Conservation (phyloP, 2,113 vertebrate species). For the Benitochromis conjunctus region DNA sequence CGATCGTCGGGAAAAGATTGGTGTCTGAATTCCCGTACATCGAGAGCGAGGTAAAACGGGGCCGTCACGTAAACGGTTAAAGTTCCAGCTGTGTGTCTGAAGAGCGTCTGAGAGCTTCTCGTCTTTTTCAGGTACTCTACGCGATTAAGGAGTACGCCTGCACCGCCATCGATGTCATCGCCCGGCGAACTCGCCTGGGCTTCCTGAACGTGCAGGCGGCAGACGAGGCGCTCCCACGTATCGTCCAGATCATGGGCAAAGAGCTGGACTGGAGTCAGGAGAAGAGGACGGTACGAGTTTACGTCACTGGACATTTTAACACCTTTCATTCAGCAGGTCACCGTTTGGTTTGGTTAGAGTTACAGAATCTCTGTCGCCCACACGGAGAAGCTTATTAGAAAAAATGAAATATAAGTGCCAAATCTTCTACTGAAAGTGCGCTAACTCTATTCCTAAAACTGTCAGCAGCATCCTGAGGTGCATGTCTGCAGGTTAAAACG, state of each 20-base stretch:
- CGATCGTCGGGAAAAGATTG: constrained; percentile 90
- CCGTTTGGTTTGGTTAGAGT: not conserved
- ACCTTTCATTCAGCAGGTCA: not conserved
- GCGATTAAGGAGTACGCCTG: constrained; percentile 93
- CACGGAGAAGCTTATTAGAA: not conserved
- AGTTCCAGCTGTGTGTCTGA: not conserved
- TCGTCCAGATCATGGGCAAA: constrained; percentile 92
- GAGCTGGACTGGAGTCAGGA: constrained; percentile 87
- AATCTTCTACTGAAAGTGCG: not conserved
- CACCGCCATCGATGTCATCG: constrained; percentile 90
- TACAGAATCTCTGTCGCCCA: not conserved
- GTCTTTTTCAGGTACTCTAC: constrained; percentile 80
- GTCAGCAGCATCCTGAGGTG: not conserved
- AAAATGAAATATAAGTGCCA: not conserved
- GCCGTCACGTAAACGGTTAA: not conserved
- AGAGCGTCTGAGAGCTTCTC: not conserved
- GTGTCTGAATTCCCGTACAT: constrained; percentile 98
- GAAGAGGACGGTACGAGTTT: constrained; percentile 76
- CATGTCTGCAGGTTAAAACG: not conserved
- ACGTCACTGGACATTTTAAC: not conserved
- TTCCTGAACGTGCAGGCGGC: constrained; percentile 97
- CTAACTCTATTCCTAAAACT: not conserved
- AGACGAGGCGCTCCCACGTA: constrained; percentile 89
- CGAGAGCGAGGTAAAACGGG: constrained; percentile 84
- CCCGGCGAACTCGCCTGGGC: constrained; percentile 87